A percentile compares a stretch with the other conserved stretches of the same genome.
phyloP scores from a whole-genome alignment of 2,888 invertebrate species.

The Polylopha cassiicola region DNA sequence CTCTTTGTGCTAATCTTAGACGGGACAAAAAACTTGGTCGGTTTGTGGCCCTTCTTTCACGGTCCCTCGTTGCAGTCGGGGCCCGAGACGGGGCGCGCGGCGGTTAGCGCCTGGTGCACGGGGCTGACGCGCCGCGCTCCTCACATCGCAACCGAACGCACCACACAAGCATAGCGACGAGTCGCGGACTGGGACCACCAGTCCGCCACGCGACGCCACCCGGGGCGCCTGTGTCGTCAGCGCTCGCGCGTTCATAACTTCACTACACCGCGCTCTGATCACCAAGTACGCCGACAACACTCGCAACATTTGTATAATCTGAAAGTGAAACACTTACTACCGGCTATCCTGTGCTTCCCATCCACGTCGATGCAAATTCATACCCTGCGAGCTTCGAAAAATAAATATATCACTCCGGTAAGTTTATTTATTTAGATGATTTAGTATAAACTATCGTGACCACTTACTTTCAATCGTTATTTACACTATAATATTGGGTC shows the following conservation, averaged over 20 bases:
- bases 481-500: conserved; percentile 23
- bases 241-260: neutral
- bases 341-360: conserved; percentile 33
- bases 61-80: conserved; percentile 45
- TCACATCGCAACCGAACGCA: neutral
- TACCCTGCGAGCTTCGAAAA: conserved; percentile 55
- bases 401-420: conserved; percentile 69
- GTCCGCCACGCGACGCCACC: conserved; percentile 56
- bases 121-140: conserved; percentile 1
- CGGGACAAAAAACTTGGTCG: conserved; percentile 63
- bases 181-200: conserved; percentile 27
- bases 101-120: conserved; percentile 5
- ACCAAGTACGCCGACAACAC: conserved; percentile 42
- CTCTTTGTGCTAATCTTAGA: conserved; percentile 65
- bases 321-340: conserved; percentile 20
- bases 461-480: conserved; percentile 33
- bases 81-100: neutral
- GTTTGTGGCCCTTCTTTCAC: conserved; percentile 63
- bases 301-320: conserved; percentile 12
- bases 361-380: conserved; percentile 55
- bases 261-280: conserved; percentile 34
- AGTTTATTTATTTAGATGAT: conserved; percentile 52
- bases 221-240: conserved; percentile 43
- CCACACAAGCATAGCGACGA: conserved; percentile 9
- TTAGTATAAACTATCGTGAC: conserved; percentile 32